phyloP scores from a whole-genome alignment of 2,888 invertebrate genomes.

The Tortricodes alternella region DNA sequence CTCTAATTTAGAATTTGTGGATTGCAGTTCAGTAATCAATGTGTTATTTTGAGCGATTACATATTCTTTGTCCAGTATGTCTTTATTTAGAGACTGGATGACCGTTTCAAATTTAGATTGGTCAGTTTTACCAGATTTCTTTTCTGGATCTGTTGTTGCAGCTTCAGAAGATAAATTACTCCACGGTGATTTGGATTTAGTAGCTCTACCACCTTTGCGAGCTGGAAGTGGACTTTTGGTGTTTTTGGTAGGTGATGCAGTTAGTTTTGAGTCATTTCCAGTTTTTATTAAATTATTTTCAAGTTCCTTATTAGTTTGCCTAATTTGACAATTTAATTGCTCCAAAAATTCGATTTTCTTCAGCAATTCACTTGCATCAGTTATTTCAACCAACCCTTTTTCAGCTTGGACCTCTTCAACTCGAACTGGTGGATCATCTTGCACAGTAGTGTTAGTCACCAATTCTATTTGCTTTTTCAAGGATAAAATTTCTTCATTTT shows the following conservation, averaged over 20 bases:
- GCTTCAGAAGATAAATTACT: slow-evolving; percentile 68
- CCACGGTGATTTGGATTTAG: slow-evolving; percentile 76
- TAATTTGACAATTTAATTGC: slow-evolving; percentile 78
- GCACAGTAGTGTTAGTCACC: slow-evolving; percentile 39
- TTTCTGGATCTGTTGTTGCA: slow-evolving; percentile 65
- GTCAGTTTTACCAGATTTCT: slow-evolving; percentile 63
- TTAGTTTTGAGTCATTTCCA: slow-evolving; percentile 55
- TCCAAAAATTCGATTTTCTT: slow-evolving; percentile 79
- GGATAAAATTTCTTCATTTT: slow-evolving; percentile 68
- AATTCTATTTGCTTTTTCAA: slow-evolving; percentile 60
- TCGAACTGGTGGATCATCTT: slow-evolving; percentile 43
- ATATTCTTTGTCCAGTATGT: slow-evolving; percentile 74
- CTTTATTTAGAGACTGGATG: slow-evolving; percentile 74
- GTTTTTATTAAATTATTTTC: slow-evolving; percentile 72
- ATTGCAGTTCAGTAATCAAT: slow-evolving; percentile 62
- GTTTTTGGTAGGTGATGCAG: slow-evolving; percentile 59
- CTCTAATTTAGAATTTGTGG: slow-evolving; percentile 42
- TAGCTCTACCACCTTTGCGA: slow-evolving; percentile 68
- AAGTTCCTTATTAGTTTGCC: slow-evolving; percentile 78
- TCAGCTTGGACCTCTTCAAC: slow-evolving; percentile 79
- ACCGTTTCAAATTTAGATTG: slow-evolving; percentile 62
- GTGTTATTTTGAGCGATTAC: slow-evolving; percentile 70
- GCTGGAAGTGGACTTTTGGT: slow-evolving; percentile 63
- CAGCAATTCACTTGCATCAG: slow-evolving; percentile 67
- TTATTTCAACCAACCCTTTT: slow-evolving; percentile 80